Evolutionary conservation across 1,140 invertebrate species (phyloP).

Genomic region (Drosophila obscura): DNA sequence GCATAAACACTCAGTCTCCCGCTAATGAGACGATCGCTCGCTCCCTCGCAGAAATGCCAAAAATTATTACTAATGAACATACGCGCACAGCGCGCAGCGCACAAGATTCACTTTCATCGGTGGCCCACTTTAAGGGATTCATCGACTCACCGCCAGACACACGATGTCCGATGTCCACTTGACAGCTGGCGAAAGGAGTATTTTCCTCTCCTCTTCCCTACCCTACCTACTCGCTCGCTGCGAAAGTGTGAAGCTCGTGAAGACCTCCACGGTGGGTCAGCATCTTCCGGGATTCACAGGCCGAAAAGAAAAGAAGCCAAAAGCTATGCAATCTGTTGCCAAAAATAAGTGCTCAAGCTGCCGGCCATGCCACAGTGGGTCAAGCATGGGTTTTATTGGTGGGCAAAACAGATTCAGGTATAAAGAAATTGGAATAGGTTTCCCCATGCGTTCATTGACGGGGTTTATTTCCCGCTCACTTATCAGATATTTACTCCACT

Average conservation of each 20-base stretch:
- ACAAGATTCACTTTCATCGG: constrained; percentile 74
- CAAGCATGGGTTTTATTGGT: neutral
- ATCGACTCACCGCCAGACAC: neutral
- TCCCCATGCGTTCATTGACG: neutral
- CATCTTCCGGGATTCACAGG: constrained; percentile 33
- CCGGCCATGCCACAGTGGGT: constrained; percentile 38
- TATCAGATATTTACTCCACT: neutral
- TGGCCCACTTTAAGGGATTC: constrained; percentile 65
- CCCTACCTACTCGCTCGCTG: constrained; percentile 9
- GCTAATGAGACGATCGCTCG: constrained; percentile 59
- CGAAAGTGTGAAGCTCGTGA: constrained; percentile 37
- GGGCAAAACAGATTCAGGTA: too few relatives aligned
- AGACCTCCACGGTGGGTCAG: constrained; percentile 27
- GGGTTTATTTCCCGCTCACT: neutral
- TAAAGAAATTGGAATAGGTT: neutral
- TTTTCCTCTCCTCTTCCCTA: constrained; percentile 14
- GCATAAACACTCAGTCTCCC: constrained; percentile 34
- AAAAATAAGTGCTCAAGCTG: constrained; percentile 38
- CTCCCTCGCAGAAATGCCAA: constrained; percentile 51
- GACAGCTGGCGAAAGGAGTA: constrained; percentile 73
- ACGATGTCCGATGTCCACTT: constrained; percentile 49
- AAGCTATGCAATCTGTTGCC: constrained; percentile 42
- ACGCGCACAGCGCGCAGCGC: constrained; percentile 31
- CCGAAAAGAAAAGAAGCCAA: constrained; percentile 18
- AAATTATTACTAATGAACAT: constrained; percentile 74